Conservation (phyloP, 2,888 invertebrate genomes). For the Amphipyra berbera region DNA sequence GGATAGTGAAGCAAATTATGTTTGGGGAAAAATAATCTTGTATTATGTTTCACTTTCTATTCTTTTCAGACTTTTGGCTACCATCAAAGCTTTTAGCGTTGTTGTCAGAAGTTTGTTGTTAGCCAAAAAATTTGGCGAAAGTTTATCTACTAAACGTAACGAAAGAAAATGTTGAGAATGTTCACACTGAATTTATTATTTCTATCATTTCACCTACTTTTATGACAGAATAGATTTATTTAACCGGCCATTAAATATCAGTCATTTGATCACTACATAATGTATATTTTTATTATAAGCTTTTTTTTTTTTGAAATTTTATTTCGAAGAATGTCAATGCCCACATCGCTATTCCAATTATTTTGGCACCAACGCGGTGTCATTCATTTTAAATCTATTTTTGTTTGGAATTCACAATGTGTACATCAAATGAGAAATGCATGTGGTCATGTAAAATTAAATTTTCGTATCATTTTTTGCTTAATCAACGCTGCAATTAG, state of each 20-base stretch:
- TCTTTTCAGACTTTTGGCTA: slow-evolving; percentile 32
- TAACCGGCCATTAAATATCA: slow-evolving; percentile 25
- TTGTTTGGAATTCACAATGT: slow-evolving; percentile 77
- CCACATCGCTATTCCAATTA: slow-evolving; percentile 84
- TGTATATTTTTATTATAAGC: slow-evolving; percentile 23
- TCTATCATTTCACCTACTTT: slow-evolving; percentile 13
- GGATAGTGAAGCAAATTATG: slow-evolving; percentile 4
- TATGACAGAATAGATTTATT: slow-evolving; percentile 29
- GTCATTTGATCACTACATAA: slow-evolving; percentile 24
- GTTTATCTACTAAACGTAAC: slow-evolving; percentile 17
- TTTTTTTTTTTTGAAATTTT: slow-evolving; percentile 44
- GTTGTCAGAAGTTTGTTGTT: slow-evolving; percentile 28
- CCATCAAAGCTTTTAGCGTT: slow-evolving; percentile 44
- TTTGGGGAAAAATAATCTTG: slow-evolving; percentile 14
- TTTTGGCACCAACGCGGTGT: slow-evolving; percentile 85
- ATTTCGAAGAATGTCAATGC: slow-evolving; percentile 79
- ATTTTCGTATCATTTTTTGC: slow-evolving; percentile 42
- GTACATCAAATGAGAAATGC: slow-evolving; percentile 70
- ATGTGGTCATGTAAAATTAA: slow-evolving; percentile 58
- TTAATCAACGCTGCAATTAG: slow-evolving; percentile 34
- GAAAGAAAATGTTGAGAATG: slow-evolving; percentile 5
- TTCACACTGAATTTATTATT: slow-evolving; percentile 20
- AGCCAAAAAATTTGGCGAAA: slow-evolving; percentile 28
- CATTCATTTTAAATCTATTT: slow-evolving; percentile 87
- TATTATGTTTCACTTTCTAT: slow-evolving; percentile 39